phyloP scores from a whole-genome alignment of 1,140 invertebrate genomes.

The Zaprionus davidi region DNA sequence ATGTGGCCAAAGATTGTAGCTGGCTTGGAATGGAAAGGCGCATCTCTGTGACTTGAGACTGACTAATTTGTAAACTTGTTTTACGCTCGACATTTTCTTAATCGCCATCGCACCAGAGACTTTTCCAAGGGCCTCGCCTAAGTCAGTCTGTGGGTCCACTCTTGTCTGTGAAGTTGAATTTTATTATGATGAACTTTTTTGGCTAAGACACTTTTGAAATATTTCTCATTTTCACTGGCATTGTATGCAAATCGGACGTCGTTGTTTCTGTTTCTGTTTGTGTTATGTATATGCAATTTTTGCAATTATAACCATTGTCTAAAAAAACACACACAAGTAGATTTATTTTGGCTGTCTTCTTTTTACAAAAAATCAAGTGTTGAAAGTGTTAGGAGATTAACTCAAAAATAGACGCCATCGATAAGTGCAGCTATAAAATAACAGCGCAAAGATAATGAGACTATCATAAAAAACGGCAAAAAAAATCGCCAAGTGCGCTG shows the following conservation, averaged over 20 bases:
- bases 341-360: conserved; percentile 19
- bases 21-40: conserved; percentile 17
- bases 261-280: conserved; percentile 19
- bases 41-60: conserved; percentile 15
- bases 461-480: conserved; percentile 11
- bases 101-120: conserved; percentile 12
- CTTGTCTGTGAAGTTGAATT: conserved; percentile 57
- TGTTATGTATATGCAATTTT: conserved; percentile 41
- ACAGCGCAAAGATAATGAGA: conserved; percentile 38
- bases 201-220: conserved; percentile 62
- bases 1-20: conserved; percentile 26
- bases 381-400: conserved; percentile 8
- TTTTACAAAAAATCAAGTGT: conserved; percentile 1
- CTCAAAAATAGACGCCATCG: conserved; percentile 42
- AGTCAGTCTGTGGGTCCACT: conserved; percentile 40
- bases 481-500: conserved; percentile 9
- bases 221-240: conserved; percentile 65
- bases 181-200: conserved; percentile 10
- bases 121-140: conserved; percentile 24
- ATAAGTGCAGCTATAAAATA: conserved; percentile 44
- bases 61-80: conserved; percentile 69
- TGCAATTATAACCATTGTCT: conserved; percentile 18
- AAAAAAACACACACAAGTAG: background rate
- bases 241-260: conserved; percentile 63
- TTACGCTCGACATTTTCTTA: conserved; percentile 58